Evolutionary conservation across 2,888 invertebrate species (phyloP), one percentile per base, ranked within the genome.

Genomic region (Cryptocephalus primarius): DNA sequence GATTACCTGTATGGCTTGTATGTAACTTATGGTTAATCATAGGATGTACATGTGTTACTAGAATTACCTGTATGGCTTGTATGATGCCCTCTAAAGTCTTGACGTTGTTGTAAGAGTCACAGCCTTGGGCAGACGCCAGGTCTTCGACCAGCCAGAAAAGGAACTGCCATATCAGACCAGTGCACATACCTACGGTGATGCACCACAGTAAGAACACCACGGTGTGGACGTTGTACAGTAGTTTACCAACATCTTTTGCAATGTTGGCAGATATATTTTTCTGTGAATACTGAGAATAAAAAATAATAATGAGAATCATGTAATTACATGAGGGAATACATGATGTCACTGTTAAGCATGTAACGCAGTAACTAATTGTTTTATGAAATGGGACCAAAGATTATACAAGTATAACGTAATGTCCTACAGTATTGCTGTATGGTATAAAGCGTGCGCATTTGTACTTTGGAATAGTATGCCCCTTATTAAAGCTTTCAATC

Each of bases 101-200:
- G 14, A 73, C 66, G 60, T 67, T 67, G 1, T 58, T 55, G 56
- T 43, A 70, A 63, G 46, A 61, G 43, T 66, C 65, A 50, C 70
- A 68, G 12, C 69, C 69, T 47, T 68, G 66, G 0, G 61, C 65
- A 4, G 60, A 62, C 0, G 81, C 80, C 46, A 90, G 69, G 51
- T 86, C 84, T 66, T 91, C 89, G 10, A 88, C 69, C 55, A 85
- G 79, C 85, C 88, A 90, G 63, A 90, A 89, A 0, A 92, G 71
- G 64, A 91, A 94, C 57, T 89, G 83, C 88, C 93, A 93, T 14
- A 91, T 72, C 0, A 91, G 69, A 0, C 88, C 90, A 0, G 89
- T 90, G 58, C 88, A 84, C 54, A 91, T 74, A 0, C 94, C 94
- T 14, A 89, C 83, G 1, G 78, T 77, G 49, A 88, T 77, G 47